phyloP scores from a whole-genome alignment of 2,113 vertebrate species.

The Baryphthengus martii region DNA sequence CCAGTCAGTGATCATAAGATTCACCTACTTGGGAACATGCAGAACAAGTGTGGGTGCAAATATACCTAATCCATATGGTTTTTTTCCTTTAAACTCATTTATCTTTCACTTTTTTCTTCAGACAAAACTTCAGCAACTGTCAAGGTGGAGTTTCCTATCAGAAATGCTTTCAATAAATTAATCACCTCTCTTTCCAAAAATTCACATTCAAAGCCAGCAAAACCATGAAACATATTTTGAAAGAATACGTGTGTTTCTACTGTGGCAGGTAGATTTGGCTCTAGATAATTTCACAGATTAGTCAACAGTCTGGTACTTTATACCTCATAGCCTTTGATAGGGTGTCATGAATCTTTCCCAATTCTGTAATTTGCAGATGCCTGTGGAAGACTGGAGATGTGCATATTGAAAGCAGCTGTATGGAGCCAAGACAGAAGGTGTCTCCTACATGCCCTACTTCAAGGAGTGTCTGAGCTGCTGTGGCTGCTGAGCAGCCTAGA shows the following conservation, averaged over 20 bases:
- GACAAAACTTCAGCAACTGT: neutral
- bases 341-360: neutral
- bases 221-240: neutral
- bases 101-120: neutral
- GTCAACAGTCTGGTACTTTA: neutral
- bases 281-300: neutral
- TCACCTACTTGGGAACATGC: neutral
- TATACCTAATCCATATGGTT: neutral
- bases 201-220: neutral
- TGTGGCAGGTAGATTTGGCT: neutral
- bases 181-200: neutral
- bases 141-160: neutral
- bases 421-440: neutral
- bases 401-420: neutral
- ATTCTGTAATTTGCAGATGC: neutral
- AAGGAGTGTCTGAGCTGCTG: neutral
- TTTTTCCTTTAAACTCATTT: neutral
- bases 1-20: neutral
- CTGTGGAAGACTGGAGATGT: neutral
- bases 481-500: neutral
- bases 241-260: neutral
- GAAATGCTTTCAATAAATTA: neutral
- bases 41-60: neutral
- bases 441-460: neutral
- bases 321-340: neutral